Evolutionary conservation across 2,797 vertebrate species (phyloP).

Genomic region (Trichosurus vulpecula): DNA sequence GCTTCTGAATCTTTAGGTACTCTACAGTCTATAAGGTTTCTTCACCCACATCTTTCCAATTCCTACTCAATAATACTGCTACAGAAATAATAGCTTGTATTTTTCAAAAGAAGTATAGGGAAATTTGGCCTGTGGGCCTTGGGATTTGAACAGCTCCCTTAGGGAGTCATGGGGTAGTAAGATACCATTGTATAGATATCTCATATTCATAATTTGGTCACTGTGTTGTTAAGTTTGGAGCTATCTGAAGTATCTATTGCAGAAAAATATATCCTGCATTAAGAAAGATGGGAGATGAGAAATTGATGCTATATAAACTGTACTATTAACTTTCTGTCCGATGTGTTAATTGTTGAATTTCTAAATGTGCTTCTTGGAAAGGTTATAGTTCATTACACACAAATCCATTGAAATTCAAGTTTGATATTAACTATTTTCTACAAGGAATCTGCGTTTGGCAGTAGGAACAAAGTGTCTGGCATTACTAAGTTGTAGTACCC

Average conservation of each 20-base stretch:
- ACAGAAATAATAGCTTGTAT: not conserved
- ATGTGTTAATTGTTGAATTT: not conserved
- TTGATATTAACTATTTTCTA: slow-evolving; percentile 27
- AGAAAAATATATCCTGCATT: slow-evolving; percentile 9
- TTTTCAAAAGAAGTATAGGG: not conserved
- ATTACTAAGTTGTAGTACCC: not conserved
- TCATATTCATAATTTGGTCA: not conserved
- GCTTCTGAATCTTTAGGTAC: not conserved
- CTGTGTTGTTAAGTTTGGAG: slow-evolving; percentile 1
- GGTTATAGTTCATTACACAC: not conserved
- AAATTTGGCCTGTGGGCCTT: not conserved
- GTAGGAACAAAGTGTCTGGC: not conserved
- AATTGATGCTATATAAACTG: not conserved
- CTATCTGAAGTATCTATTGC: not conserved
- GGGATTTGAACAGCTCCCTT: not conserved
- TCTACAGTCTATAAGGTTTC: not conserved
- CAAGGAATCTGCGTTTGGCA: not conserved
- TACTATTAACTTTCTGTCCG: not conserved
- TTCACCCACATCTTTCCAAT: not conserved
- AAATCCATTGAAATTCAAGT: slow-evolving; percentile 5
- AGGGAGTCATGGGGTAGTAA: not conserved
- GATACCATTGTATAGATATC: not conserved
- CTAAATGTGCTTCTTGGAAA: slow-evolving; percentile 19
- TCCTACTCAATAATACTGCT: not conserved
- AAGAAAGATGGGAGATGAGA: not conserved